Percentiles rank a stretch among this genome's conserved stretches.
These are phyloP conservation scores for Cyclophora punctaria DNA, from an alignment of 2,888 invertebrate species.

Conservation along the genomic window DNA sequence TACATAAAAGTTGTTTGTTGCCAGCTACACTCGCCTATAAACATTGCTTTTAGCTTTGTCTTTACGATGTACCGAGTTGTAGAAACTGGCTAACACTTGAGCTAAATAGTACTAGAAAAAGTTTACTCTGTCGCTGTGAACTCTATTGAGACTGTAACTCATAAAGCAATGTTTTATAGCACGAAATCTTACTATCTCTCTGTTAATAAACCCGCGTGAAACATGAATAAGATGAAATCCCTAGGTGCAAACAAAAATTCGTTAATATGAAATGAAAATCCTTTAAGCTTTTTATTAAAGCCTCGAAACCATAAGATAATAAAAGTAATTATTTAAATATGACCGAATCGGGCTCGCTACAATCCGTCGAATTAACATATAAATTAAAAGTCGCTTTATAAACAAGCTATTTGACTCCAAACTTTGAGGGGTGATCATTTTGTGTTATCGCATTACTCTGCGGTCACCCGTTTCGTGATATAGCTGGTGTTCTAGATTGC, in stretches of 20 bases:
- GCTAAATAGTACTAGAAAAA: too few relatives aligned
- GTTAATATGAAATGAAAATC: slow-evolving; percentile 8
- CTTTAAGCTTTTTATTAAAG: slow-evolving; percentile 17
- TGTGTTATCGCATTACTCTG: too few relatives aligned
- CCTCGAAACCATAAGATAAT: slow-evolving; percentile 14
- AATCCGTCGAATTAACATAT: slow-evolving; percentile 53
- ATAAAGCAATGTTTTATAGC: too few relatives aligned
- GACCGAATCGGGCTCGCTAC: slow-evolving; percentile 25
- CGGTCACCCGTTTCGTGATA: too few relatives aligned
- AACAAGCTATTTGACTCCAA: slow-evolving; percentile 51
- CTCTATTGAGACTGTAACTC: too few relatives aligned
- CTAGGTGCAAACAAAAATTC: slow-evolving; percentile 7
- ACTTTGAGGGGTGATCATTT: slow-evolving; percentile 21
- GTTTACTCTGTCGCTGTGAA: too few relatives aligned
- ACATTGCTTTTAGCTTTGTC: too few relatives aligned
- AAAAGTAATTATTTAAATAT: slow-evolving; percentile 37
- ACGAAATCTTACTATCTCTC: not conserved
- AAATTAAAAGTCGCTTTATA: slow-evolving; percentile 54
- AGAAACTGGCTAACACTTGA: too few relatives aligned
- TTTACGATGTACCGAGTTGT: too few relatives aligned
- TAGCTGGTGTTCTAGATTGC: too few relatives aligned
- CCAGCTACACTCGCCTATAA: too few relatives aligned
- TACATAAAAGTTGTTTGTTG: too few relatives aligned
- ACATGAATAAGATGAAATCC: slow-evolving; percentile 5
- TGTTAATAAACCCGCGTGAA: slow-evolving; percentile 1